Conservation (phyloP, 2,113 vertebrate genomes). For the Albula glossodonta region DNA sequence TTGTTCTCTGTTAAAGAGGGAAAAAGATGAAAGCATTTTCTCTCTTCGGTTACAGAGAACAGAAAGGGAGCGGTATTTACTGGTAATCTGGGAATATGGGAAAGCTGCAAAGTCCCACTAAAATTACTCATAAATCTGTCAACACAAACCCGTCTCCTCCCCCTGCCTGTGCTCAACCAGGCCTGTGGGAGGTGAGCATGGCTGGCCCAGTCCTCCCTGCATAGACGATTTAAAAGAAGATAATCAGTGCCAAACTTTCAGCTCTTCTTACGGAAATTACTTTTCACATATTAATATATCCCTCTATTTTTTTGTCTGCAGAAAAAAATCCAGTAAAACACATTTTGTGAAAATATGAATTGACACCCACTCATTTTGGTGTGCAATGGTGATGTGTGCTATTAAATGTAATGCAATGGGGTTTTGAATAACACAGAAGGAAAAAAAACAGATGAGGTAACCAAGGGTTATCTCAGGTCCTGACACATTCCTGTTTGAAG, state of each 20-base stretch:
- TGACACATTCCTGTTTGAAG: no score
- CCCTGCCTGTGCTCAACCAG: not conserved
- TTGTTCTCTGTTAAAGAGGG: not conserved
- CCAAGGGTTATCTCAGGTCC: not conserved
- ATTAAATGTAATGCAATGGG: not conserved
- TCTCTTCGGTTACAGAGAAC: not conserved
- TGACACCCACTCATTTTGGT: not conserved
- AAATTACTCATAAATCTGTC: conserved; percentile 50
- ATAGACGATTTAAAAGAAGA: not conserved
- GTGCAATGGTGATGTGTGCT: not conserved
- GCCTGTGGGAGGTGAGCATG: not conserved
- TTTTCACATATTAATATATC: not conserved
- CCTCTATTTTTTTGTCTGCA: not conserved
- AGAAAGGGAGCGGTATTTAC: conserved; percentile 45
- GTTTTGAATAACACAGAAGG: not conserved
- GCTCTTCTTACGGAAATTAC: not conserved
- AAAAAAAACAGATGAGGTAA: not conserved
- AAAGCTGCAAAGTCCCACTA: conserved; percentile 30
- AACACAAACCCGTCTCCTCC: conserved; percentile 26
- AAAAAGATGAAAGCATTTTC: conserved; percentile 36
- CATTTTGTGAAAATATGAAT: no score
- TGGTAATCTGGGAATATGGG: conserved; percentile 32
- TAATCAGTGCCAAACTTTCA: not conserved
- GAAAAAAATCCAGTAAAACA: not conserved
- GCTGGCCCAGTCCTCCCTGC: not conserved